Evolutionary conservation across 2,797 vertebrate species (phyloP).

Genomic region (Hozukius guyotensis): DNA sequence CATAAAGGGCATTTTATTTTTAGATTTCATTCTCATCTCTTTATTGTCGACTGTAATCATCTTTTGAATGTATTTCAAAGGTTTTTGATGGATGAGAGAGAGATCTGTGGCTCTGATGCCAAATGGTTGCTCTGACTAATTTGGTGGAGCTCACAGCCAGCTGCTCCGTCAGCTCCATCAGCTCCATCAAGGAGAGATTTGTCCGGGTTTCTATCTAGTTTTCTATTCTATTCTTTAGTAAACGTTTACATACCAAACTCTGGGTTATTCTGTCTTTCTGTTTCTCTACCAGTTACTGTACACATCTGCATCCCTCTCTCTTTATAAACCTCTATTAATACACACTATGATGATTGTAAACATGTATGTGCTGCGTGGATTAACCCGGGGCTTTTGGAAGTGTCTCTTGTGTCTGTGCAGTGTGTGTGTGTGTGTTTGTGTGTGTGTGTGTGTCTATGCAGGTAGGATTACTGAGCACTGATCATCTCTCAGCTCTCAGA

Average conservation of each 20-base stretch:
- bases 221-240: background rate
- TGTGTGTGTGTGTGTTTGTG: conserved; percentile 9
- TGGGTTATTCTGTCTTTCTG: background rate
- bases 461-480: conserved; percentile 71
- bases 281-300: background rate
- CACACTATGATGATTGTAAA: background rate
- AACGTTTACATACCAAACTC: background rate
- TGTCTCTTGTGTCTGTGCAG: conserved; percentile 4
- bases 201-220: background rate
- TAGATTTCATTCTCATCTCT: conserved; percentile 17
- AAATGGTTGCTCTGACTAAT: conserved; percentile 55
- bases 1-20: conserved; percentile 11
- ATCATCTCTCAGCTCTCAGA: conserved; percentile 69
- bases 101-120: conserved; percentile 36
- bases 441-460: conserved; percentile 30
- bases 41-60: conserved; percentile 35
- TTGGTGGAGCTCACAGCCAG: conserved; percentile 51
- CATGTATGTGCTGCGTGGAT: conserved; percentile 43
- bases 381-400: conserved; percentile 39
- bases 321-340: conserved; percentile 29
- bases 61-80: conserved; percentile 38
- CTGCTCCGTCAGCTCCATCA: conserved; percentile 42
- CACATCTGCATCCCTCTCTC: background rate
- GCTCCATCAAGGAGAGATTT: conserved; percentile 38
- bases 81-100: conserved; percentile 40